Evolutionary conservation across 2,888 invertebrate genomes (phyloP).

Genomic region (Drosophila kuntzei): DNA sequence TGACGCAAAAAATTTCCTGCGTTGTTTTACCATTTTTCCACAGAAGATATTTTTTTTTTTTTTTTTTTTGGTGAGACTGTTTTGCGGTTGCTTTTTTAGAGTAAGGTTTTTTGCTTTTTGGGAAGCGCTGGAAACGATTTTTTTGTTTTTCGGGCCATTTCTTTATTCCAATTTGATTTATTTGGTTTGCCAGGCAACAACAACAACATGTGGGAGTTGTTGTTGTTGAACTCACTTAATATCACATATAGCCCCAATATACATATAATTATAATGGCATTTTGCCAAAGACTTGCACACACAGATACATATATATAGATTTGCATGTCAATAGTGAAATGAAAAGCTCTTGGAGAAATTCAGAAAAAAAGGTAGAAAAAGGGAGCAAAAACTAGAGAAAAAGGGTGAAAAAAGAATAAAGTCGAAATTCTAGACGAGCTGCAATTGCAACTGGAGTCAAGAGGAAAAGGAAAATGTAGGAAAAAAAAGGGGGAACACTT

Average conservation of each 20-base stretch:
- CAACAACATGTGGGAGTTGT: no score
- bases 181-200: conserved; percentile 16
- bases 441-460: not conserved
- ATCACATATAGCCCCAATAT: conserved; percentile 18
- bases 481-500: not conserved
- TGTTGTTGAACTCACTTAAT: conserved; percentile 23
- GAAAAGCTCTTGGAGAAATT: conserved; percentile 38
- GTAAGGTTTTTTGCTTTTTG: no score
- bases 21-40: no score
- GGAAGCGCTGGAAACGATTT: no score
- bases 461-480: not conserved
- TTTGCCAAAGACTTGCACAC: conserved; percentile 69
- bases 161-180: no score
- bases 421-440: conserved; percentile 13
- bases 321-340: conserved; percentile 26
- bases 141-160: no score
- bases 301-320: conserved; percentile 3
- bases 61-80: no score
- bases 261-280: conserved; percentile 79
- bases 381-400: not conserved
- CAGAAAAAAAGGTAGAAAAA: conserved; percentile 6
- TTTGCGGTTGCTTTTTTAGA: no score
- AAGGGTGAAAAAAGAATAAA: conserved; percentile 7
- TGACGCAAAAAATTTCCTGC: no score
- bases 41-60: no score